Evolutionary conservation across 1,140 invertebrate genomes (phyloP), one percentile per base, ranked within the genome.

Genomic region (Atta colombica): DNA sequence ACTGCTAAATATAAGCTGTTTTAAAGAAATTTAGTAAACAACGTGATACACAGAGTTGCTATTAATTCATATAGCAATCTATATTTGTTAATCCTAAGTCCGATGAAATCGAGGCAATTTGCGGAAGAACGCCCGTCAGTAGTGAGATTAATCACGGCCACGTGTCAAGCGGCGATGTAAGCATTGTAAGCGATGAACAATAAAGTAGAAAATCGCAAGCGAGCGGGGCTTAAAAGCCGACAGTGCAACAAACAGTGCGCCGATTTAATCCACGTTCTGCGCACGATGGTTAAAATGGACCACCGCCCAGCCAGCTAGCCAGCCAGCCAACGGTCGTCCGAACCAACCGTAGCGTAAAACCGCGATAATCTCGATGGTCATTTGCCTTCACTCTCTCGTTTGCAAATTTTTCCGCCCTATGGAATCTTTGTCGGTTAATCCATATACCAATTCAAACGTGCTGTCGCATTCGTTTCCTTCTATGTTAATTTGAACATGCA

Each of bases 251-350:
- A 90, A 90, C 88, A 77, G 49, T 16, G 80, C 69, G 80, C 55
- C 88, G 80, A 90, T 90, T 90, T 90, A 90, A 90, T 90, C 89
- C 89, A 69, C 81, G 81, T 90, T 88, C 89, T 90, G 89, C 71
- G 28, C 80, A 77, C 86, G 88, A 90, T 86, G 89, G 89, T 71
- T 90, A 77, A 88, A 90, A 90, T 90, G 89, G 69, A 87, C 75
- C 77, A 69, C 86, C 89, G 74, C 88, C 74, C 78, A 78, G 51
- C 60, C 51, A 58, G 7, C 61, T 28, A 85, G 60, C 51, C 45
- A 81, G 14, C 77, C 71, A 86, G 51, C 69, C 53, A 55, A 58
- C 49, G 63, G 51, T 85, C 84, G 68, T 84, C 49, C 85, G n/a
- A 71, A 12, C 25, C 28, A 81, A 87, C 77, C 61, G 85, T 90